Conservation (phyloP, 30 jellyfish, hydroid and myxozoan genomes). For the Aurelia coerulea region DNA sequence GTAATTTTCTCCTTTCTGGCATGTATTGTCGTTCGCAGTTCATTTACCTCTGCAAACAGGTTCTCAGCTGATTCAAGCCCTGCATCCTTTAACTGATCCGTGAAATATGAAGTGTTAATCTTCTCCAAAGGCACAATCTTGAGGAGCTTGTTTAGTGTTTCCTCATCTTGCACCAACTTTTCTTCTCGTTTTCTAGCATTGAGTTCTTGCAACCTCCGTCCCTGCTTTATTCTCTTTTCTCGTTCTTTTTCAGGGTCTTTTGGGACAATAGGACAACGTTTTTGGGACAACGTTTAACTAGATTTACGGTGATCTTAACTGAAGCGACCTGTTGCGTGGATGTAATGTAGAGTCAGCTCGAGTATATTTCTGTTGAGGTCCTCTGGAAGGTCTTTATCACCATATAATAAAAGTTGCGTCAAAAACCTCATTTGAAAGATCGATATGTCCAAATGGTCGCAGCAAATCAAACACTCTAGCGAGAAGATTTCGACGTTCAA, state of each 20-base stretch:
- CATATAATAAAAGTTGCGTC: too few species aligned
- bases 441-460: too few species aligned
- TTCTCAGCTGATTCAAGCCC: constrained; percentile 49
- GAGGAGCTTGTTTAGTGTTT: constrained; percentile 7
- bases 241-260: constrained; percentile 83
- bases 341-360: too few species aligned
- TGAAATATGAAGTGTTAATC: constrained; percentile 29
- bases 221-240: constrained; percentile 85
- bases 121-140: constrained; percentile 35
- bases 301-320: too few species aligned
- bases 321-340: too few species aligned
- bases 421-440: too few species aligned
- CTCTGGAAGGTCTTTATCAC: too few species aligned
- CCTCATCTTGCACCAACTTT: constrained; percentile 64
- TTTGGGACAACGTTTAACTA: too few species aligned
- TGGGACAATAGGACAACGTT: constrained; percentile 41
- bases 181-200: constrained; percentile 88
- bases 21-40: constrained; percentile 39
- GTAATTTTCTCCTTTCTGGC: constrained; percentile 41
- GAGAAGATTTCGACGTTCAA: too few species aligned
- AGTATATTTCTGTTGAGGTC: too few species aligned
- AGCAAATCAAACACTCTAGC: too few species aligned
- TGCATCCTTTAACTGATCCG: constrained; percentile 30
- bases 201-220: constrained; percentile 84
- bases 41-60: constrained; percentile 63